Evolutionary conservation across 2,888 invertebrate species (phyloP), one percentile per base, ranked within the genome.

Genomic region (Tanytarsus gracilentus): DNA sequence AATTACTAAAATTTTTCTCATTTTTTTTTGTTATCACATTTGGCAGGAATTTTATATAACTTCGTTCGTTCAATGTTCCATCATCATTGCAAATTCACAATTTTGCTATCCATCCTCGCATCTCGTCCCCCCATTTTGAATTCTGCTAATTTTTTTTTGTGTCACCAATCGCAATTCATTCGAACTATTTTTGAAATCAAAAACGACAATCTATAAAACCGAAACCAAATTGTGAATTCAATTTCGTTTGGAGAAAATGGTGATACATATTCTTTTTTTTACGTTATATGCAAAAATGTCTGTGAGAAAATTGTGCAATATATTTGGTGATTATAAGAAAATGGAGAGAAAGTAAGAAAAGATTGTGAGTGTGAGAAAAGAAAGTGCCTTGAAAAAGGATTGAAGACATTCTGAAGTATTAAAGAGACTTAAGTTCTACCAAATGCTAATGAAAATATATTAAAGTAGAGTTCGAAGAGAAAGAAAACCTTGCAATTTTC

Each of bases 11-110:
- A 44, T 23, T 44, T 44, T 44, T 36, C 16, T 36, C 36, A 36
- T 3, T 36, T 36, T 36, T 36, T 44, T 44, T 44, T 23, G 26
- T 52, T 52, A 52, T 52, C 52, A 52, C 52, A 52, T 52, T 55
- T 55, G 55, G 55, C 55, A 55, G 55, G 55, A 55, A 51, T 53
- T 39, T 55, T 40, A 16, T 55, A 39, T 55, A 39, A 55, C 26
- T 27, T 55, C 36, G 44, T 44, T 44, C 44, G 44, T 44, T 44
- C 44, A 44, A 44, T 44, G 18, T 44, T 44, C 18, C 44, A 36
- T 51, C 18, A 53, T 53, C 39, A 36, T 53, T 36, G 53, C 36
- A 36, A 36, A 51, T 14, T 6, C 11, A 23, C 8, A 39, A 16
- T 44, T 44, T 18, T 18, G 18, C 16, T 40, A 49, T 49, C 14